phyloP scores from a whole-genome alignment of 2,113 vertebrate species.

The Labrus mixtus region DNA sequence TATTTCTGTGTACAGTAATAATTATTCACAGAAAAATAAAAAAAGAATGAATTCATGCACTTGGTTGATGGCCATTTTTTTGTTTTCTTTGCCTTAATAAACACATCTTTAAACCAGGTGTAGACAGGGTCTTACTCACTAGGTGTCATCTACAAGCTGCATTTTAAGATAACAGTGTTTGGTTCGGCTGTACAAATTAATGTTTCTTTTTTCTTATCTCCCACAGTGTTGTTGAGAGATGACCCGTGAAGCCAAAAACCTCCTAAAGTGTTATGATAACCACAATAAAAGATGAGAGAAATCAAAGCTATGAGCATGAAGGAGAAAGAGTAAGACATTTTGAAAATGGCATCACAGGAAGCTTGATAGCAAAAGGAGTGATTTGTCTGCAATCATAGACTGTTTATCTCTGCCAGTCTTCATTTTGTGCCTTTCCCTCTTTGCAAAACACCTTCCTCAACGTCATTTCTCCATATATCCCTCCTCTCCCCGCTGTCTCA shows the following conservation, averaged over 20 bases:
- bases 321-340: slow-evolving; percentile 5
- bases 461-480: slow-evolving; percentile 37
- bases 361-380: slow-evolving; percentile 31
- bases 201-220: not conserved
- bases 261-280: slow-evolving; percentile 4
- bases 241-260: not conserved
- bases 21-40: too few relatives aligned
- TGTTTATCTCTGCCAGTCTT: slow-evolving; percentile 51
- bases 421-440: slow-evolving; percentile 32
- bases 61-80: too few relatives aligned
- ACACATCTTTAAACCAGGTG: too few relatives aligned
- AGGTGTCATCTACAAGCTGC: not conserved
- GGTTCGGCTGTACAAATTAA: not conserved
- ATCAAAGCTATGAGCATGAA: not conserved
- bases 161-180: not conserved
- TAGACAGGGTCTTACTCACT: not conserved
- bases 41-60: too few relatives aligned
- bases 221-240: not conserved
- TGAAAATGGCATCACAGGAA: slow-evolving; percentile 27
- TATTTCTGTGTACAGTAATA: too few relatives aligned
- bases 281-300: slow-evolving; percentile 14
- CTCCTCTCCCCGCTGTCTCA: slow-evolving; percentile 50
- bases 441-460: slow-evolving; percentile 49
- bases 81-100: too few relatives aligned
- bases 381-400: slow-evolving; percentile 52